Evolutionary conservation across 2,797 vertebrate species (phyloP), one percentile per base, ranked within the genome.

Genomic region (Myotis findleyi): DNA sequence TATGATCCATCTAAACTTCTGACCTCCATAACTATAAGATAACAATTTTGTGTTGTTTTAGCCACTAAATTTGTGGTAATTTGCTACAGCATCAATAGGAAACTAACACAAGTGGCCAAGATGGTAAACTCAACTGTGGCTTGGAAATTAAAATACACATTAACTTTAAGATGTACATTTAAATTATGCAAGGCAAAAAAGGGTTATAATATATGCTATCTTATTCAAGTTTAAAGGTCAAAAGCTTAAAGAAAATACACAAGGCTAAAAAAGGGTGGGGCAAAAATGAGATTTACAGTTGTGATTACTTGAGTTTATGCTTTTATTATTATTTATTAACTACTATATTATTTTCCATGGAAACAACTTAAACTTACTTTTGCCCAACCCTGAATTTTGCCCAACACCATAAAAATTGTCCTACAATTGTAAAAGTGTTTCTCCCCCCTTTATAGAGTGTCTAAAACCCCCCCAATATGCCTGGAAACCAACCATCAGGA

Each of bases 201-300:
- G 72, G 64, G 30, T n/a, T 49, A 76, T 12, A 41, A 55, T 62
- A 69, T 71, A 73, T 16, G 90, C 21, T 38, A 73, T 73, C 4
- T 94, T 76, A 80, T 55, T 79, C 36, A 75, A 75, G 30, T 73
- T 62, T 81, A 80, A 85, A 95, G 75, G 33, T 69, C 33, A 93
- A 72, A 86, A 44, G 16, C 20, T 82, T 77, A 64, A 88, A 76
- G 55, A 80, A 96, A 77, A 76, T 53, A 85, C 6, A 68, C 7
- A 89, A 87, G 53, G 11, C 81, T 7, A 41, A 33, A 49, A 66
- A 7, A 66, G n/a, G n/a, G 64, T 66, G n/a, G 16, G 64, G 16
- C 62, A 66, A 64, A 64, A 66, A 66, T n/a, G 30, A 66, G 64
- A 17, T 66, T 66, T 17, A 66, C 7, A 66, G 64, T 66, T 20